These are phyloP conservation scores for Neodiprion pinetum DNA, from an alignment of 1,140 invertebrate genomes.

Conservation along the genomic window DNA sequence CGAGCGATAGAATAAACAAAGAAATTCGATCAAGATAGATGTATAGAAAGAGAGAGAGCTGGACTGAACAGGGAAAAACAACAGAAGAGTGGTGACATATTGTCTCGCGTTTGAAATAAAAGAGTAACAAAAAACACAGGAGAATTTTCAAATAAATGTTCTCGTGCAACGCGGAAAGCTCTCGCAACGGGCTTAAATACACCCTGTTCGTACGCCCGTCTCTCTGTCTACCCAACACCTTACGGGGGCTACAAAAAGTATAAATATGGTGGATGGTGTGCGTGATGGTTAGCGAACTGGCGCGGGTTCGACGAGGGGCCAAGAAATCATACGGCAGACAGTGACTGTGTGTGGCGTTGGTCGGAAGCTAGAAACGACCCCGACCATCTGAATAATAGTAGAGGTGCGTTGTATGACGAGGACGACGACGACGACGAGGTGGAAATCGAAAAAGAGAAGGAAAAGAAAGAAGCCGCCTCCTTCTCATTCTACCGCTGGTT, in stretches of 20 bases:
- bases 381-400: neutral
- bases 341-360: neutral
- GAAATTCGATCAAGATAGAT: too few relatives aligned
- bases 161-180: neutral
- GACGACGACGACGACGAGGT: neutral
- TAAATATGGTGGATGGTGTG: constrained; percentile 34
- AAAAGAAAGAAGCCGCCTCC: too few relatives aligned
- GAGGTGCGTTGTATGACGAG: neutral
- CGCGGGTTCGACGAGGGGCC: neutral
- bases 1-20: too few relatives aligned
- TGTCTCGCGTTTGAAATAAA: constrained; percentile 9
- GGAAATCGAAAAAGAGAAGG: neutral
- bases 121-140: neutral
- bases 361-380: constrained; percentile 6
- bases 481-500: too few relatives aligned
- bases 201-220: neutral
- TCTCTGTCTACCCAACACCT: constrained; percentile 14
- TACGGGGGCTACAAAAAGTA: constrained; percentile 36
- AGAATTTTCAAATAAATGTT: neutral
- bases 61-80: constrained; percentile 9
- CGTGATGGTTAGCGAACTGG: neutral
- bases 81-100: constrained; percentile 21
- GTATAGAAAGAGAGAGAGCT: neutral
- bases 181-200: neutral
- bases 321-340: neutral